phyloP scores from a whole-genome alignment of 2,113 vertebrate genomes.

The Myocastor coypus region DNA sequence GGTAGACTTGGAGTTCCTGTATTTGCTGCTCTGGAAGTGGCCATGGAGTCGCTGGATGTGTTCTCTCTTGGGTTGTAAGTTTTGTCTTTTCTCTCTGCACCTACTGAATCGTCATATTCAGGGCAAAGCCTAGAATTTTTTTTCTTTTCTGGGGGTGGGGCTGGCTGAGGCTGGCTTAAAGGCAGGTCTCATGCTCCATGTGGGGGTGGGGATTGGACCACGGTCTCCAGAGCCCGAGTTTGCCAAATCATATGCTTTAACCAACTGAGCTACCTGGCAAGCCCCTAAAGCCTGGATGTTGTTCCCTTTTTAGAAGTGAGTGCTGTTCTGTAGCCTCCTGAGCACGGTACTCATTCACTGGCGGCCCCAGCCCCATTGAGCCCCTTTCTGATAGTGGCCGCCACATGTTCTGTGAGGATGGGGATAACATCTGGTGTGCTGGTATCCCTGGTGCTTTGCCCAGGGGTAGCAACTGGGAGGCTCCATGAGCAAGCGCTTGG shows the following conservation, averaged over 20 bases:
- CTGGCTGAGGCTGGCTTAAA: no score
- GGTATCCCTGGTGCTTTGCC: neutral
- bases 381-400: neutral
- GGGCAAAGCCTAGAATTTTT: neutral
- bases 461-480: neutral
- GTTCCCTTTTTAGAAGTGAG: neutral
- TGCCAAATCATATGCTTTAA: no score
- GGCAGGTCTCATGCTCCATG: no score
- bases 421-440: no score
- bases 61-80: neutral
- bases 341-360: neutral
- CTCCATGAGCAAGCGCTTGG: neutral
- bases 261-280: no score
- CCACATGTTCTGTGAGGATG: neutral
- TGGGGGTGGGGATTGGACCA: no score
- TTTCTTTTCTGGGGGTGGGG: no score
- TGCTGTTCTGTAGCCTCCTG: neutral
- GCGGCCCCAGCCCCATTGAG: neutral
- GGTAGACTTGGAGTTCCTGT: no score
- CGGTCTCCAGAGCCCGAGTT: no score
- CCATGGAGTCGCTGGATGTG: neutral
- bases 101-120: neutral
- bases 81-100: neutral
- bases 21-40: neutral
- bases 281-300: neutral